These are phyloP conservation scores for Syngnathus floridae DNA, from an alignment of 2,113 vertebrate species.

Conservation along the genomic window DNA sequence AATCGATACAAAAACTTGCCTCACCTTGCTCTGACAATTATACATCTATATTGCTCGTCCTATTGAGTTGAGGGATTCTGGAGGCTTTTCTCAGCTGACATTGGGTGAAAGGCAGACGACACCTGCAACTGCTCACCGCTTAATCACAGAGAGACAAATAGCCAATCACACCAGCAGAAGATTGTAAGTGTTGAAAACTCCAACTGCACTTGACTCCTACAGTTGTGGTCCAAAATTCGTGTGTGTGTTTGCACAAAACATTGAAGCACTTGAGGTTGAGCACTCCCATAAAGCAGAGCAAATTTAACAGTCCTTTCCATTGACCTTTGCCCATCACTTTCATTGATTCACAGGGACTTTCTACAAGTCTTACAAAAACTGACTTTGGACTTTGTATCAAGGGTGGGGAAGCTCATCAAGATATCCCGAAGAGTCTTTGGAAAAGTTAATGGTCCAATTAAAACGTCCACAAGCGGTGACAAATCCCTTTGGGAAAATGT, in stretches of 20 bases:
- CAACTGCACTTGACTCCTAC: not conserved
- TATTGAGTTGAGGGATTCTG: too few species aligned
- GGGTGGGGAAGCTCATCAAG: conserved; percentile 34
- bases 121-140: too few species aligned
- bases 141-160: too few species aligned
- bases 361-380: conserved; percentile 9
- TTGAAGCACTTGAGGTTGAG: not conserved
- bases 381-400: conserved; percentile 26
- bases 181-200: not conserved
- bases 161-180: not conserved
- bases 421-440: conserved; percentile 38
- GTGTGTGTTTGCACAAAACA: not conserved
- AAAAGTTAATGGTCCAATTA: conserved; percentile 59
- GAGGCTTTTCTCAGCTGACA: too few species aligned
- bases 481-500: conserved; percentile 38
- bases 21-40: too few species aligned
- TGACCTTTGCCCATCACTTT: conserved; percentile 12
- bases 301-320: conserved; percentile 15
- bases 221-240: not conserved
- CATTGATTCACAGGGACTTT: conserved; percentile 1
- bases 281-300: not conserved
- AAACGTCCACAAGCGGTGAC: conserved; percentile 46
- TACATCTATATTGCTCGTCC: too few species aligned
- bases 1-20: too few species aligned
- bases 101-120: too few species aligned